Base-by-base conservation (phyloP, 2,797 vertebrate genomes). In the Sparus aurata region DNA sequence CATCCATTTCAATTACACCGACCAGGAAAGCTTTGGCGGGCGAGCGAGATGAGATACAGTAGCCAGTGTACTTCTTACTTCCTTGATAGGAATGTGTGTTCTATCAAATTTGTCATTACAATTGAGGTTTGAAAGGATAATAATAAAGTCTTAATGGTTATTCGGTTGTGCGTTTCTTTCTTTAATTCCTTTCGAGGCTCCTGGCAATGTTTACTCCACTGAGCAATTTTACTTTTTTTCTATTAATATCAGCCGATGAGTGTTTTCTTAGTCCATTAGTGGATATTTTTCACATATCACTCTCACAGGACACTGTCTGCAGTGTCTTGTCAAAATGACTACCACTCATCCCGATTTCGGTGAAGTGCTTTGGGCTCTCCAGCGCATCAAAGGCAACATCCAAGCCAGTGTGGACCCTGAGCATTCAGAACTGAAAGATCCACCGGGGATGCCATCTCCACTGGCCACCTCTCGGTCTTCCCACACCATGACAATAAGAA, bases 1-100 rank as follows among this genome's bases (percentile, higher is more conserved):
- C 91, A 89, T 95, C 94, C 86, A 79, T 87, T 93, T 93, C 85
- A 90, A 93, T 95, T 94, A 94, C 77, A 62, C 70, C 69, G 80
- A 71, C 16, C 12, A 69, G 65, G 64, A 77, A 62, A 75, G 79
- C 63, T 80, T 77, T 47, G 61, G 55, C 54, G 79, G 58, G 59
- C 10, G 61, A 84, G 54, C 3, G 3, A 41, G 69, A 73, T 62
- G 77, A 86, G 82, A 73, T 68, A 61, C 82, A 69, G 63, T 22
- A 69, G 63, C 55, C 45, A 27, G 30, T 20, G 45, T 25, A 27
- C 61, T 55, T 61, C 25, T 23, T 64, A 18, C 43, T n/a, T 66
- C 59, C 45, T 43, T 13, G 38, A 5, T 55, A 41, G 5, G 34
- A 57, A 41, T 3, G 3, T 17, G 5, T 30, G 15, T 63, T 65